Evolutionary conservation across 2,888 invertebrate genomes (phyloP).

Genomic region (Trichogramma dendrolimi): DNA sequence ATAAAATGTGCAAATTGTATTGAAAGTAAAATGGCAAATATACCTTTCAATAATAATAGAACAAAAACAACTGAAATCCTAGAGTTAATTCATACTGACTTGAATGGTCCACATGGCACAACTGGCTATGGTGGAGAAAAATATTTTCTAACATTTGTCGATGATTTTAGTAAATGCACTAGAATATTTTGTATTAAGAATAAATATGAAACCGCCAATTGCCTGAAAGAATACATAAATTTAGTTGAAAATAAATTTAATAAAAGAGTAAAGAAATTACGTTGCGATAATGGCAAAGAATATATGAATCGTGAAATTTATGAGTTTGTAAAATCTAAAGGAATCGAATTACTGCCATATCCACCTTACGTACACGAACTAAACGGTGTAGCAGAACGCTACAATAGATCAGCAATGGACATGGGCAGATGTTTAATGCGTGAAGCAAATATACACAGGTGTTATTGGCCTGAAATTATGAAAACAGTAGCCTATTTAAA

Average conservation of each 20-base stretch:
- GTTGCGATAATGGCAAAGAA: constrained; percentile 13
- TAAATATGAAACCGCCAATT: constrained; percentile 6
- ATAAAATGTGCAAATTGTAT: constrained; percentile 27
- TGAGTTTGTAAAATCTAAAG: constrained; percentile 11
- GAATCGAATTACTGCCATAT: constrained; percentile 9
- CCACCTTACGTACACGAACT: constrained; percentile 8
- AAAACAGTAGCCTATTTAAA: constrained; percentile 26
- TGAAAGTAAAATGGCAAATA: constrained; percentile 1
- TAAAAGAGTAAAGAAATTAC: constrained; percentile 13
- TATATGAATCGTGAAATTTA: constrained; percentile 7
- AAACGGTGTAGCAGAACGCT: constrained; percentile 12
- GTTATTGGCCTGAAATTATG: constrained; percentile 20
- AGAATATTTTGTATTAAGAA: constrained; percentile 12
- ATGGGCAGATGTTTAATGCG: constrained; percentile 14
- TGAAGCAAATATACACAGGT: constrained; percentile 16
- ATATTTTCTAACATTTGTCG: constrained; percentile 17
- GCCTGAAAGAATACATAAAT: constrained; percentile 10
- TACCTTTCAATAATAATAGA: too few species aligned
- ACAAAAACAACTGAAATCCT: neutral
- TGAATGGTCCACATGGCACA: constrained; percentile 11
- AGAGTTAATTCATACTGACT: constrained; percentile 4
- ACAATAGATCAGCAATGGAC: constrained; percentile 14
- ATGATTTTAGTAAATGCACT: constrained; percentile 14
- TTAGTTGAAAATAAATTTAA: constrained; percentile 13
- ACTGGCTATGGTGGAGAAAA: constrained; percentile 12